Evolutionary conservation across 2,797 vertebrate species (phyloP), one percentile per base, ranked within the genome.

Genomic region (Furcifer pardalis): DNA sequence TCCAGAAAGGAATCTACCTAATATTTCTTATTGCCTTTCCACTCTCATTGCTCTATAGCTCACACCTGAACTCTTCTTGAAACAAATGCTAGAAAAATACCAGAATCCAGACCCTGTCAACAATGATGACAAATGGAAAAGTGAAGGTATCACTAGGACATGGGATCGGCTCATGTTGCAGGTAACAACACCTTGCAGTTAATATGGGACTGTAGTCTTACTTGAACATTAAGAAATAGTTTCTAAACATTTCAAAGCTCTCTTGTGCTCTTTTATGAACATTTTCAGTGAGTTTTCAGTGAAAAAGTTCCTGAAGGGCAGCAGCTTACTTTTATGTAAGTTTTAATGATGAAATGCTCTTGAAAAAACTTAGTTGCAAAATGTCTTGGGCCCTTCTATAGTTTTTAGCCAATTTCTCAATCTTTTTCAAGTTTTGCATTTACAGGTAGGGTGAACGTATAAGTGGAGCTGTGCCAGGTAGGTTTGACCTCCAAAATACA

Each of bases 41-140:
- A 23, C 23, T 90, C 79, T 69, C 2, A 25, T 90, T 79, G 30
- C 77, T 15, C 44, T 68, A 1, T 72, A 97, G 97, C 93, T 97
- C 44, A 95, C 94, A 77, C 90, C 84, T 4, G 93, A 95, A 59
- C 76, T 96, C 81, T 96, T 97, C 92, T 89, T 97, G 93, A 97
- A 95, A 89, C 95, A 97, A 95, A 97, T 97, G 97, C 79, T 97
- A 75, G 91, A 96, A 71, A 94, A 83, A 6, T 97, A 97, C 85
- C 80, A 93, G 27, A 96, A 96, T 27, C 40, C 84, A 77, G 91
- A 92, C 0, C 35, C 93, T 46, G 80, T 23, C 27, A 96, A 77
- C 86, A 94, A 91, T 30, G 95, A 94, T 1, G 94, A 95, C 27
- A 81, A 83, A 7, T 86, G 87, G 91, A 94, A 93, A 89, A 91